Evolutionary conservation across 2,113 vertebrate species (phyloP).

Genomic region (Lepus europaeus): DNA sequence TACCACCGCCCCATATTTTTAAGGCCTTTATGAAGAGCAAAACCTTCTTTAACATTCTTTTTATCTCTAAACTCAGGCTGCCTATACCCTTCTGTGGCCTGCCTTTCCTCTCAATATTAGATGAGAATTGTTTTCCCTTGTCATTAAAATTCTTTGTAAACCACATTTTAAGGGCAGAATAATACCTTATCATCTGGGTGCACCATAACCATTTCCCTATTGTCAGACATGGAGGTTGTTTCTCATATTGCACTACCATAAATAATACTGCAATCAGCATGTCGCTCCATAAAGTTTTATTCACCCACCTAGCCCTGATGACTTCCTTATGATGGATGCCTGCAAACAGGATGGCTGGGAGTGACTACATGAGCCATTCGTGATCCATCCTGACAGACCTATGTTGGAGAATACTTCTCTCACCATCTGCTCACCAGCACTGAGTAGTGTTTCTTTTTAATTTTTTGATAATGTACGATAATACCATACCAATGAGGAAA

Average conservation of each 20-base stretch:
- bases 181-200: constrained; percentile 54
- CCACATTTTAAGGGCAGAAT: constrained; percentile 51
- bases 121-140: constrained; percentile 51
- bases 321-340: constrained; percentile 10
- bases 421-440: background rate
- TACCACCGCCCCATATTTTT: too few species aligned
- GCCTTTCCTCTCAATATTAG: background rate
- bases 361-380: background rate
- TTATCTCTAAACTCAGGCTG: background rate
- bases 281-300: constrained; percentile 52
- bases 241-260: constrained; percentile 48
- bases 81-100: background rate
- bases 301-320: background rate
- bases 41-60: background rate
- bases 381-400: background rate
- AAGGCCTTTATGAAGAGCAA: background rate
- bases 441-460: background rate
- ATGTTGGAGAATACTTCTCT: background rate
- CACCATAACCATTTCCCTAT: constrained; percentile 1
- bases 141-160: constrained; percentile 58
- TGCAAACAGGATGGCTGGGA: background rate
- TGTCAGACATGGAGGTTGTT: constrained; percentile 47
- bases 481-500: background rate
- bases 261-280: background rate
- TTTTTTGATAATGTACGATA: background rate